Evolutionary conservation across 1,140 invertebrate genomes (phyloP), one percentile per base, ranked within the genome.

Genomic region (Drosophila albomicans): DNA sequence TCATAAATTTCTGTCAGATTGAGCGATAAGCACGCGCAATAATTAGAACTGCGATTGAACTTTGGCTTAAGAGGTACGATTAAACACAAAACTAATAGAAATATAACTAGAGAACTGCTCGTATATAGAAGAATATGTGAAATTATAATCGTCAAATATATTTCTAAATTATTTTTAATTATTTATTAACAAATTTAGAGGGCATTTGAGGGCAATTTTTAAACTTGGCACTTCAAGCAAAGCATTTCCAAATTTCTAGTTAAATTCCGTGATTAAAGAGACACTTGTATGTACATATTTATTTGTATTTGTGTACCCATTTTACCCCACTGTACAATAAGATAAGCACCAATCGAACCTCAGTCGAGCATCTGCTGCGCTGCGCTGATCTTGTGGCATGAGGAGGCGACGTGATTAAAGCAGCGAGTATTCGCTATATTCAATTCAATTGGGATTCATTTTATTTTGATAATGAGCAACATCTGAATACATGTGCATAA

Each of bases 381-480:
- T 16, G 25, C 78, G 56, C 32, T 32, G 35, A 38, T 51, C 13
- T 11, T 41, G 38, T 2, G 41, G 41, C 84, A 87, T 82, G 82
- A 66, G 82, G 57, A 57, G 62, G 77, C 64, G 61, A 77, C 82
- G 84, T 87, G 84, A 64, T 76, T 46, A 43, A 51, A 25, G 8
- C 28, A 30, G n/a, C 3, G n/a, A 10, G 8, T 51, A 28, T 32
- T 28, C 32, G 13, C 38, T 51, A 52, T 67, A 64, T 51, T 59
- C 63, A 52, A 64, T 51, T 59, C 63, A 52, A 51, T 46, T 59
- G 43, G 57, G 15, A 52, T 57, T 75, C 52, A 48, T 57, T 57
- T 15, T 61, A n/a, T 52, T 57, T 58, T 75, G 64, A 71, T 75
- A 75, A 75, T 75, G 51, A 43, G 58, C 41, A 15, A 67, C 13